Evolutionary conservation across 2,797 vertebrate species (phyloP).

Genomic region (Gila robusta): DNA sequence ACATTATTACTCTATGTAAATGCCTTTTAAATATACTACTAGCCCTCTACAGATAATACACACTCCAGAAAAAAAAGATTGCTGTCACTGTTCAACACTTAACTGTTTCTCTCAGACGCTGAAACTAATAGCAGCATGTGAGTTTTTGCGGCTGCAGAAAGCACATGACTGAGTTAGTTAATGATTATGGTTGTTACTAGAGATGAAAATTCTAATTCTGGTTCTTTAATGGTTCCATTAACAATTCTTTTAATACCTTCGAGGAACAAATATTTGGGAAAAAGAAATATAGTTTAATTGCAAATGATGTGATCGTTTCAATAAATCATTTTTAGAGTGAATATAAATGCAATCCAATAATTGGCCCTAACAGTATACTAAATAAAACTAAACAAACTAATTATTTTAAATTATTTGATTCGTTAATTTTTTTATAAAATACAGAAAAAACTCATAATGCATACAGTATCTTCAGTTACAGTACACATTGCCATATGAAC

Average conservation of each 20-base stretch:
- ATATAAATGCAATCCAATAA: not conserved
- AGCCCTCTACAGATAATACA: not conserved
- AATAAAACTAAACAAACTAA: not conserved
- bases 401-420: not conserved
- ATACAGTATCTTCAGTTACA: not conserved
- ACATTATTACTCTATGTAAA: slow-evolving; percentile 3
- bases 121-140: not conserved
- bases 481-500: not conserved
- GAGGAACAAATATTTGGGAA: not conserved
- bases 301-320: not conserved
- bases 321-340: not conserved
- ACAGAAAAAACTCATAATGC: not conserved
- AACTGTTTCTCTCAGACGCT: not conserved
- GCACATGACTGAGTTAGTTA: not conserved
- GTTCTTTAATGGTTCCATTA: not conserved
- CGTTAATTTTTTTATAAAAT: not conserved
- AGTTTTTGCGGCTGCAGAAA: not conserved
- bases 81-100: not conserved
- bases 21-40: not conserved
- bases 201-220: not conserved
- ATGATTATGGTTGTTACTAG: not conserved
- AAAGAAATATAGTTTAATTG: not conserved
- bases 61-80: not conserved
- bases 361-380: not conserved
- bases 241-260: not conserved